A percentile compares a stretch with the other conserved stretches of the same genome.
phyloP scores from a whole-genome alignment of 2,113 vertebrate genomes.

The Lipotes vexillifer region DNA sequence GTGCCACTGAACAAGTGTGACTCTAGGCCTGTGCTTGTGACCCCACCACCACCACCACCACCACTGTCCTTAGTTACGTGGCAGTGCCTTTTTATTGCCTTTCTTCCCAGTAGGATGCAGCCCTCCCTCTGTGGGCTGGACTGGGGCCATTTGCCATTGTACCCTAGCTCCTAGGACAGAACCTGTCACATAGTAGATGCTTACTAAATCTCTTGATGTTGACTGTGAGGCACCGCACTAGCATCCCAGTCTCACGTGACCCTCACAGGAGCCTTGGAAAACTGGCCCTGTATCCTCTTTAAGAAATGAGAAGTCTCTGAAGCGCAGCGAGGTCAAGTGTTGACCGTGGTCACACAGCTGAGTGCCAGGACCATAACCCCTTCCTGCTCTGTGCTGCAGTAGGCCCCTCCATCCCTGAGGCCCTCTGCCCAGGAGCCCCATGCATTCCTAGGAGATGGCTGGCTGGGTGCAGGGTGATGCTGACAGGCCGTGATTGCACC shows the following conservation, averaged over 20 bases:
- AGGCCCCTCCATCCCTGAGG: neutral
- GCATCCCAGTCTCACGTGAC: neutral
- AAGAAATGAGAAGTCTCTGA: neutral
- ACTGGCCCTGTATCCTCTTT: neutral
- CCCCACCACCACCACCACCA: no score
- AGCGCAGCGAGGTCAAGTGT: fast-evolving
- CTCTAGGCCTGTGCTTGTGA: neutral
- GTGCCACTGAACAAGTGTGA: fast-evolving
- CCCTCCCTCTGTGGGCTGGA: fast-evolving
- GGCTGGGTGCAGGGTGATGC: neutral
- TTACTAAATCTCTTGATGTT: neutral
- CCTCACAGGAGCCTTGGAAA: neutral
- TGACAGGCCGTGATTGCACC: fast-evolving
- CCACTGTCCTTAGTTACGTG: fast-evolving
- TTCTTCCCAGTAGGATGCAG: no score
- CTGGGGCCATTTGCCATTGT: neutral
- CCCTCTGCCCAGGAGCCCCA: neutral
- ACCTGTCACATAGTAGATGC: neutral
- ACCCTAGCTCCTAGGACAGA: neutral
- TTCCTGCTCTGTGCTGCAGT: neutral
- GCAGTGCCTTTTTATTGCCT: neutral
- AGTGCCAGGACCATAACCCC: neutral
- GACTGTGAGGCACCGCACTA: neutral
- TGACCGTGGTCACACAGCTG: neutral
- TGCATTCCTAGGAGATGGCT: fast-evolving